Evolutionary conservation across 1,140 invertebrate species (phyloP).

Genomic region (Antheraea mylitta): DNA sequence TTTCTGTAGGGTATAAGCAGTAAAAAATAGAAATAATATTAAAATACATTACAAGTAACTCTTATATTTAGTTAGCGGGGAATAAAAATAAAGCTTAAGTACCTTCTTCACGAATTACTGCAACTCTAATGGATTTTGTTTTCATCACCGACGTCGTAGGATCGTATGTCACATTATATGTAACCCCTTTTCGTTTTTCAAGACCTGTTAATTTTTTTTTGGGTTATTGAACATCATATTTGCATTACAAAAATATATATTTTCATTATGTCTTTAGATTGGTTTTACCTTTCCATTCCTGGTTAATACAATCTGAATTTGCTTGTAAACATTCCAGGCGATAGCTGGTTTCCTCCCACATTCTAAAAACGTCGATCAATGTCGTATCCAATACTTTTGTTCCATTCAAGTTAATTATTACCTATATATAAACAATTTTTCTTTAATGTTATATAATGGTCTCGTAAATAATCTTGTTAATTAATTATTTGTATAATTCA

Average conservation of each 20-base stretch:
- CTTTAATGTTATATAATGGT: no score
- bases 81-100: constrained; percentile 1
- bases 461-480: no score
- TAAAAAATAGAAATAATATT: no score
- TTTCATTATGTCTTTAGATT: not conserved
- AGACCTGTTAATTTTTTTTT: constrained; percentile 53
- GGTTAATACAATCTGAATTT: constrained; percentile 86
- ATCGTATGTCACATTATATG: constrained; percentile 86
- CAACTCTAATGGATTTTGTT: constrained; percentile 84
- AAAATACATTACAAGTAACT: no score
- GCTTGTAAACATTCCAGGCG: constrained; percentile 92
- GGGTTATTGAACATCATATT: not conserved
- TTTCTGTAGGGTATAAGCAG: no score
- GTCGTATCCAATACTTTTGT: constrained; percentile 81
- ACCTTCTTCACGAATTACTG: constrained; percentile 97
- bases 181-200: constrained; percentile 80
- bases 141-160: constrained; percentile 78
- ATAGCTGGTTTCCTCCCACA: constrained; percentile 98
- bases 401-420: constrained; percentile 81
- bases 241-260: not conserved
- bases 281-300: constrained; percentile 85
- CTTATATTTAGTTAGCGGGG: no score
- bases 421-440: constrained; percentile 28
- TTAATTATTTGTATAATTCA: no score
- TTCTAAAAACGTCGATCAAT: constrained; percentile 84